phyloP scores from a whole-genome alignment of 2,888 invertebrate species.

The Leucophenga maculata region DNA sequence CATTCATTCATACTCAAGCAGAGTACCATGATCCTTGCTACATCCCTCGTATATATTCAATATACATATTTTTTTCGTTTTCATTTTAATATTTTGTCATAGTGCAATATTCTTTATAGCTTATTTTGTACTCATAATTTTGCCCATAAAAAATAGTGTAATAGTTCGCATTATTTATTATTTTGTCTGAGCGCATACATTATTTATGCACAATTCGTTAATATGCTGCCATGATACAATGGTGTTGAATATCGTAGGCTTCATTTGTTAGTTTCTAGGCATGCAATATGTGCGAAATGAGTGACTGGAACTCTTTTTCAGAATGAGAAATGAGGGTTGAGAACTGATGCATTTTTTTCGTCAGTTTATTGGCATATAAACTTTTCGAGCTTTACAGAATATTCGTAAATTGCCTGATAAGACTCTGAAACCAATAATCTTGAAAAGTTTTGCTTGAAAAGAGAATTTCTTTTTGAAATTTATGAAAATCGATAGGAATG shows the following conservation, averaged over 20 bases:
- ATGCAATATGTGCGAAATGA: not conserved
- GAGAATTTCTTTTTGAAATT: too few relatives aligned
- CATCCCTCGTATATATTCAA: slow-evolving; percentile 50
- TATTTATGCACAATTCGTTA: slow-evolving; percentile 24
- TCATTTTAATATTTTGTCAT: not conserved
- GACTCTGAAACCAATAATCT: too few relatives aligned
- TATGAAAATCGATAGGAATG: too few relatives aligned
- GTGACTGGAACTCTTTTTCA: too few relatives aligned
- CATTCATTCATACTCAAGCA: slow-evolving; percentile 9
- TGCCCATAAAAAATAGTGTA: slow-evolving; percentile 55
- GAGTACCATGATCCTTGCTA: not conserved
- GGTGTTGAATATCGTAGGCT: slow-evolving; percentile 14
- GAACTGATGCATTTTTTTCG: too few relatives aligned
- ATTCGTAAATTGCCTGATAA: too few relatives aligned
- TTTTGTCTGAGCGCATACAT: slow-evolving; percentile 21
- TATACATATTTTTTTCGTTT: slow-evolving; percentile 52
- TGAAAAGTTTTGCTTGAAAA: too few relatives aligned
- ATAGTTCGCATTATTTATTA: slow-evolving; percentile 43
- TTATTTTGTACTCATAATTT: slow-evolving; percentile 15
- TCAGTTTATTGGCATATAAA: too few relatives aligned
- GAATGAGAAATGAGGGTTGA: too few relatives aligned
- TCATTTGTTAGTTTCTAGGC: not conserved
- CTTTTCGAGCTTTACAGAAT: too few relatives aligned
- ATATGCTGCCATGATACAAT: slow-evolving; percentile 12
- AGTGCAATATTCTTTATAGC: slow-evolving; percentile 14